phyloP scores from a whole-genome alignment of 2,888 invertebrate species.

The Ectemnius continuus region DNA sequence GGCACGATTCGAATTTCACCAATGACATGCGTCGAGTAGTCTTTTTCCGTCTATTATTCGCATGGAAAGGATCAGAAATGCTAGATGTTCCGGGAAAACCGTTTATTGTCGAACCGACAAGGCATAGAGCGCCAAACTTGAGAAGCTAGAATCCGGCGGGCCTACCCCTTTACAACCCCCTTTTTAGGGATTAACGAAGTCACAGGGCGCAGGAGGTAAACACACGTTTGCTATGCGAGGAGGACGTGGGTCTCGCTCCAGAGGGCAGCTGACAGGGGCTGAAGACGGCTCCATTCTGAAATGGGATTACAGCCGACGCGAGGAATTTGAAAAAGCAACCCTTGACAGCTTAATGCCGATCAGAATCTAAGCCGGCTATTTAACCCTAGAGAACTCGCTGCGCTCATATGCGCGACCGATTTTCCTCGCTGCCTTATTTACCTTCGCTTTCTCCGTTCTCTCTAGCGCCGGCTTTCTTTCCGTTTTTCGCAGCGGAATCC shows the following conservation, averaged over 20 bases:
- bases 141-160: slow-evolving; percentile 49
- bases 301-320: slow-evolving; percentile 72
- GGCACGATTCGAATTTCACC: too few relatives aligned
- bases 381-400: slow-evolving; percentile 53
- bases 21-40: too few relatives aligned
- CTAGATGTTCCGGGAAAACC: slow-evolving; percentile 4
- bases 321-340: slow-evolving; percentile 70
- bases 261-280: slow-evolving; percentile 62
- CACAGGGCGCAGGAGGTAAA: slow-evolving; percentile 68
- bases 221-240: slow-evolving; percentile 58
- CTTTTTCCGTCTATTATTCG: too few relatives aligned
- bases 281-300: slow-evolving; percentile 67
- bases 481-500: slow-evolving; percentile 36
- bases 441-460: slow-evolving; percentile 23
- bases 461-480: neutral
- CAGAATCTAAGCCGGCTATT: slow-evolving; percentile 72
- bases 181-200: slow-evolving; percentile 61
- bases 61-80: too few relatives aligned
- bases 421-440: slow-evolving; percentile 26
- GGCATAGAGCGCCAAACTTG: slow-evolving; percentile 51
- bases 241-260: slow-evolving; percentile 38
- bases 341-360: slow-evolving; percentile 76
- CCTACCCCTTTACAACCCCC: slow-evolving; percentile 50
- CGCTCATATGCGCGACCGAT: slow-evolving; percentile 36
- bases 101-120: slow-evolving; percentile 40